phyloP scores from a whole-genome alignment of 2,888 invertebrate species.

The Automeris io region DNA sequence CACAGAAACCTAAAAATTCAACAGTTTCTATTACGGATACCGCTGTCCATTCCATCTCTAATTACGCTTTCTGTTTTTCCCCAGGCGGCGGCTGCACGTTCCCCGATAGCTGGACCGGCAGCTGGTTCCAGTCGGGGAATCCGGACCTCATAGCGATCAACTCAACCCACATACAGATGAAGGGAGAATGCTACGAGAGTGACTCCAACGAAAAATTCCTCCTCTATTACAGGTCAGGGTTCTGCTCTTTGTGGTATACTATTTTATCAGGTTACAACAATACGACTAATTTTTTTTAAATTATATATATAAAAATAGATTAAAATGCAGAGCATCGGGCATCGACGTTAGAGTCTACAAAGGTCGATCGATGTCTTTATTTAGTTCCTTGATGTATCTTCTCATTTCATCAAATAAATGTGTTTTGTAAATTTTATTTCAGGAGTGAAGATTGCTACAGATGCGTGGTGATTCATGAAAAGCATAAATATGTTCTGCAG shows the following conservation, averaged over 20 bases:
- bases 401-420: too few species aligned
- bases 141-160: conserved; percentile 78
- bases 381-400: too few species aligned
- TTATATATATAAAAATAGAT: too few species aligned
- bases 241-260: too few species aligned
- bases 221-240: conserved; percentile 76
- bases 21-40: not conserved
- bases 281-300: too few species aligned
- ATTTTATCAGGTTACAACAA: too few species aligned
- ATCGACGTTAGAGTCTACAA: too few species aligned
- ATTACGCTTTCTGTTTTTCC: not conserved
- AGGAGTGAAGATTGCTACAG: conserved; percentile 83
- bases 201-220: conserved; percentile 80
- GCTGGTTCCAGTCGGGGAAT: conserved; percentile 85
- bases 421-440: too few species aligned
- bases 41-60: not conserved
- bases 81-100: conserved; percentile 82
- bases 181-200: conserved; percentile 81
- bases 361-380: too few species aligned
- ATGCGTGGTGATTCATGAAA: conserved; percentile 86
- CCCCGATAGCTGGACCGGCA: conserved; percentile 81
- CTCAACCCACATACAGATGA: conserved; percentile 79
- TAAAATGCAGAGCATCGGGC: too few species aligned
- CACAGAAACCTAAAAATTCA: too few species aligned
- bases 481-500: conserved; percentile 86